Percentiles rank a stretch among this genome's conserved stretches.
phyloP scores from a whole-genome alignment of 2,888 invertebrate species.

The Ophion slaviceki region DNA sequence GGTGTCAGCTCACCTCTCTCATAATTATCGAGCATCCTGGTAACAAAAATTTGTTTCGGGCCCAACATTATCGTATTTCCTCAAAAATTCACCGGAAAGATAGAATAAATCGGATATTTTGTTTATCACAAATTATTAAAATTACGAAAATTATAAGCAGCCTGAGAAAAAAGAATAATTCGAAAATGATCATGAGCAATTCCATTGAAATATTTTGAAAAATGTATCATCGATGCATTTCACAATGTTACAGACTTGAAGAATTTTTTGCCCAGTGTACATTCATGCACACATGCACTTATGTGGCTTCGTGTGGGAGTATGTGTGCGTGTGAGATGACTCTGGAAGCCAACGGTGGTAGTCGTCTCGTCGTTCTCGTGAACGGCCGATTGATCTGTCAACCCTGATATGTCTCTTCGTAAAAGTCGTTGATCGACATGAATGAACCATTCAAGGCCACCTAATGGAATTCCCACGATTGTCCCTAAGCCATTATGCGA shows the following conservation, averaged over 20 bases:
- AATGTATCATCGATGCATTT: background rate
- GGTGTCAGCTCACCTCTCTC: slow-evolving; percentile 83
- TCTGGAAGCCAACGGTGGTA: slow-evolving; percentile 51
- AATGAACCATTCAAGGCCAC: slow-evolving; percentile 83
- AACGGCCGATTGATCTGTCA: slow-evolving; percentile 82
- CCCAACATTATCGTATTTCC: background rate
- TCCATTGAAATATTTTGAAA: background rate
- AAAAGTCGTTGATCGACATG: slow-evolving; percentile 82
- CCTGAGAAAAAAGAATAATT: background rate
- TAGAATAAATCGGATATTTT: background rate
- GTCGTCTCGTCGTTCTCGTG: slow-evolving; percentile 59
- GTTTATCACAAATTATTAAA: too few relatives aligned
- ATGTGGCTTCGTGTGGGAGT: background rate
- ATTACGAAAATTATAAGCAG: background rate
- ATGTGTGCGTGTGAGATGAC: slow-evolving; percentile 55
- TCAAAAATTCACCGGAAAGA: background rate
- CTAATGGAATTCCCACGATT: slow-evolving; percentile 83
- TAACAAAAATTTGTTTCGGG: background rate
- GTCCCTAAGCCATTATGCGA: slow-evolving; percentile 82
- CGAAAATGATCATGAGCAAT: background rate
- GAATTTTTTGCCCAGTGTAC: background rate
- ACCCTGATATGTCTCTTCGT: slow-evolving; percentile 75
- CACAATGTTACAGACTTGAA: too few relatives aligned
- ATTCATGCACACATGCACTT: background rate
- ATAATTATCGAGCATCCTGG: slow-evolving; percentile 83